A percentile compares a stretch with the other conserved stretches of the same genome.
Evolutionary conservation across 1,140 invertebrate genomes (phyloP).

Genomic region (Galleria mellonella): DNA sequence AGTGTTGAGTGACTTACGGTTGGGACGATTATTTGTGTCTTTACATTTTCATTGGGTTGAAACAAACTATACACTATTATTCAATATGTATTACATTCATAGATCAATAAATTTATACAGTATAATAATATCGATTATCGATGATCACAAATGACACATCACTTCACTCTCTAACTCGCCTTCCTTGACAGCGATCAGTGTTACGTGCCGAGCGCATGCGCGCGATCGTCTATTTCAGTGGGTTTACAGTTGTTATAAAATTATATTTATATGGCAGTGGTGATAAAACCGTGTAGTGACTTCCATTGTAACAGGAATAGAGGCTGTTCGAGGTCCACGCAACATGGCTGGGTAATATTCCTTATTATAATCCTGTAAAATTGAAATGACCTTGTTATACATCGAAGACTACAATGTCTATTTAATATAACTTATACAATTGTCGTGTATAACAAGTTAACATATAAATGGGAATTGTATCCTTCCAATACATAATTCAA

Average conservation of each 20-base stretch:
- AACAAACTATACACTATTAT: too few relatives aligned
- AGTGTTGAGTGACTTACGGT: too few relatives aligned
- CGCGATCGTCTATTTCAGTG: slow-evolving; percentile 36
- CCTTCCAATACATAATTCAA: too few relatives aligned
- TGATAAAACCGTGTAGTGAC: slow-evolving; percentile 51
- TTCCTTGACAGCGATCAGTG: slow-evolving; percentile 49
- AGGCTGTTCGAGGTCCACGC: slow-evolving; percentile 27
- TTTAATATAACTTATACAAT: too few relatives aligned
- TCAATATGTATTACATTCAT: too few relatives aligned
- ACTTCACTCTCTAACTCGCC: slow-evolving; percentile 30
- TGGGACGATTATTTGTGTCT: too few relatives aligned
- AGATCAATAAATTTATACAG: too few relatives aligned
- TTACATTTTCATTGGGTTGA: too few relatives aligned
- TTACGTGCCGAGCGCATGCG: slow-evolving; percentile 54
- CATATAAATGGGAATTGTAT: too few relatives aligned
- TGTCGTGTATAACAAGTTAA: too few relatives aligned
- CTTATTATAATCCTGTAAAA: slow-evolving; percentile 11
- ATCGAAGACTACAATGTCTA: too few relatives aligned
- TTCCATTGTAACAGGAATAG: slow-evolving; percentile 42
- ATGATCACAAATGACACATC: slow-evolving; percentile 23
- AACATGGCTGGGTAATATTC: slow-evolving; percentile 54
- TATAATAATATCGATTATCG: slow-evolving; percentile 2
- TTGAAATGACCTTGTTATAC: slow-evolving; percentile 27
- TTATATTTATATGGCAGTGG: slow-evolving; percentile 61
- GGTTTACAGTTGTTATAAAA: slow-evolving; percentile 20